Evolutionary conservation across 2,113 vertebrate species (phyloP).

Genomic region (Nesospiza acunhae): DNA sequence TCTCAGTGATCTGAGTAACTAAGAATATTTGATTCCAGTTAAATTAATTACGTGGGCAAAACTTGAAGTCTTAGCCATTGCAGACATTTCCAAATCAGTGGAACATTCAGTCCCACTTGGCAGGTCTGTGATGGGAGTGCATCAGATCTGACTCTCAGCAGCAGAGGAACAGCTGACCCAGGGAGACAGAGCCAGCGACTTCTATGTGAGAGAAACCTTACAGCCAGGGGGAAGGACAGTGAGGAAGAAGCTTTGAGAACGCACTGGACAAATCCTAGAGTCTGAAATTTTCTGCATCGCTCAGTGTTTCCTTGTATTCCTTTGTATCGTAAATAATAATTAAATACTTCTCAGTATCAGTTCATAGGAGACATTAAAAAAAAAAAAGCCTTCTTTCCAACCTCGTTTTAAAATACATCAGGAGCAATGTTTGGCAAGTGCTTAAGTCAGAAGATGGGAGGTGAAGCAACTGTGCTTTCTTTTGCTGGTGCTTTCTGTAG

Average conservation of each 20-base stretch:
- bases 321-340: neutral
- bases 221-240: neutral
- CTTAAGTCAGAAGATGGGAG: neutral
- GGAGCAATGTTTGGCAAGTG: neutral
- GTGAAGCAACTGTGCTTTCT: neutral
- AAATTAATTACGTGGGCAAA: constrained; percentile 21
- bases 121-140: neutral
- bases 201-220: neutral
- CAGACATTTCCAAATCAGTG: neutral
- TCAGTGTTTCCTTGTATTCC: neutral
- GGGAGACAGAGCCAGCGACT: neutral
- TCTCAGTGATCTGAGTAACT: neutral
- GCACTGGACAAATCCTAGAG: neutral
- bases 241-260: neutral
- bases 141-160: neutral
- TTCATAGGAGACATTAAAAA: neutral
- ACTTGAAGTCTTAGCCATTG: constrained; percentile 1
- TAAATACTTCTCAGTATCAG: neutral
- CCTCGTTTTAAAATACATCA: neutral
- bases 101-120: neutral
- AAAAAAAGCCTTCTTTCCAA: neutral
- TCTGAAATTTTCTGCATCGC: neutral
- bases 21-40: constrained; percentile 10
- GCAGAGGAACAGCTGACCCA: neutral
- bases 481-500: neutral